Evolutionary conservation across 2,113 vertebrate genomes (phyloP), one percentile per base, ranked within the genome.

Genomic region (Etheostoma spectabile): DNA sequence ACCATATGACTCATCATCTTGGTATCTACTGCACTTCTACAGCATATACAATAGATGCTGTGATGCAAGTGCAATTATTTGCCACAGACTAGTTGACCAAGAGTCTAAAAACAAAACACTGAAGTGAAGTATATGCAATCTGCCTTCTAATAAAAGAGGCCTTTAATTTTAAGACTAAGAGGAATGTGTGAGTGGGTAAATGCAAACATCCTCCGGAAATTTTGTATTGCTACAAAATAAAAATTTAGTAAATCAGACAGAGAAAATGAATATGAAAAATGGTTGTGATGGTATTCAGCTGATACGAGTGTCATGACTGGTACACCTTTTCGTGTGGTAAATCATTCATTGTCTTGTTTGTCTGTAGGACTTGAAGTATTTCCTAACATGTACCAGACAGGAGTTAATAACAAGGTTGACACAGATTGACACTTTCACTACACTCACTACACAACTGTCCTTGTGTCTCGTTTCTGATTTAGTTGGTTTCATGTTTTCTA

Each of bases 321-420:
- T 76, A 78, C 86, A 88, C 52, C 55, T 82, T 80, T 79, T 30
- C 69, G 62, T 77, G 78, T 0, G 10, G 27, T 83, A 80, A 91
- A 82, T 87, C 64, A 79, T 77, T 86, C 66, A 88, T 79, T 48
- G 71, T 77, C n/a, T 73, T 65, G 55, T 77, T 75, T 82, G 75
- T 84, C 73, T 83, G 73, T 53, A 70, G 76, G 46, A 27, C 3
- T 24, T 80, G 55, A 86, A 85, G 73, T 79, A 71, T 66, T 78
- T 77, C 48, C 52, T 68, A 73, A 61, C 64, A 72, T 76, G 74
- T 65, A 70, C 48, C 11, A 49, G 66, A 70, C 63, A 82, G 45
- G 38, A 79, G 55, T n/a, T n/a, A n/a, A n/a, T n/a, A n/a, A n/a
- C n/a, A n/a, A n/a, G n/a, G n/a, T 46, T 80, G 65, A 63, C 55